phyloP scores from a whole-genome alignment of 2,113 vertebrate genomes.

The Poeciliopsis occidentalis region DNA sequence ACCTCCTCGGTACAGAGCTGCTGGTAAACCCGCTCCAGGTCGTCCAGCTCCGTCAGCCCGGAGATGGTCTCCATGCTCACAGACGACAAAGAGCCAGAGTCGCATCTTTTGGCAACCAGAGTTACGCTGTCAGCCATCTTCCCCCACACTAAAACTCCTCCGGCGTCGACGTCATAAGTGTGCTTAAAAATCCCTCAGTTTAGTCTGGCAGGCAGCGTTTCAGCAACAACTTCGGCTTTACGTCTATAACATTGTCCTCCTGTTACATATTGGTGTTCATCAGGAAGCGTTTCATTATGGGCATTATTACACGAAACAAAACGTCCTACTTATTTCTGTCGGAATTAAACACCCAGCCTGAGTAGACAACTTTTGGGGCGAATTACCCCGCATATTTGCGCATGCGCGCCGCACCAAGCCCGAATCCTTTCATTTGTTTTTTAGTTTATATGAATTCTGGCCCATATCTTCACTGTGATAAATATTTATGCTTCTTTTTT shows the following conservation, averaged over 20 bases:
- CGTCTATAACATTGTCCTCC: neutral
- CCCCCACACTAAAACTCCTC: constrained; percentile 17
- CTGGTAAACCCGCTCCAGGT: constrained; percentile 90
- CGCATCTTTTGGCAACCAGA: constrained; percentile 46
- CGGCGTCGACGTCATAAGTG: neutral
- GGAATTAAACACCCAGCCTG: neutral
- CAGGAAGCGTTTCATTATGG: neutral
- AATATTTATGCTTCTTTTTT: no score
- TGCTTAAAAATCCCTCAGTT: neutral
- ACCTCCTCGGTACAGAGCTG: constrained; percentile 91
- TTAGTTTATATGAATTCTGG: no score
- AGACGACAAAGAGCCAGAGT: constrained; percentile 51
- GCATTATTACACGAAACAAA: neutral
- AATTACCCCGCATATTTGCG: no score
- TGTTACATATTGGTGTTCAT: neutral
- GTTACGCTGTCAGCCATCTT: constrained; percentile 70
- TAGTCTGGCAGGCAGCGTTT: constrained; percentile 34
- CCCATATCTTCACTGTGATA: no score
- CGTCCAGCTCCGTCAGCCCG: constrained; percentile 87
- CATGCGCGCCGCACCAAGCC: neutral
- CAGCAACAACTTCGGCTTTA: neutral
- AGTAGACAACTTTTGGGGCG: neutral
- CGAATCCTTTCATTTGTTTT: neutral
- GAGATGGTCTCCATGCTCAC: constrained; percentile 83
- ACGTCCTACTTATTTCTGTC: neutral